These are phyloP conservation scores for Trichonephila inaurata DNA, from an alignment of 1,140 invertebrate species.

Conservation along the genomic window DNA sequence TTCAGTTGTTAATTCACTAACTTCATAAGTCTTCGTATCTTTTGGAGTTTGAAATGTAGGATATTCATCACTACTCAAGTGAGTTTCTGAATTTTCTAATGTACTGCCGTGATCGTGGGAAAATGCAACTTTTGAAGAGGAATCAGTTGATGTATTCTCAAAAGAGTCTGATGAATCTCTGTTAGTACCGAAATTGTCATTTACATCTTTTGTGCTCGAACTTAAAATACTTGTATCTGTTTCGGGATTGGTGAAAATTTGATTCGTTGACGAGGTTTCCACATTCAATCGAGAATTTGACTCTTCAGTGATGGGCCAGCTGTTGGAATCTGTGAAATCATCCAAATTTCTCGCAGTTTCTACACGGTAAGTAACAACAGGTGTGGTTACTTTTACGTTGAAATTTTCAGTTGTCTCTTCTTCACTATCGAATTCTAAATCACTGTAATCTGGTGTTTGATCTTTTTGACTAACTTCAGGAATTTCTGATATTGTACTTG, in stretches of 20 bases:
- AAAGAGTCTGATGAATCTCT: neutral
- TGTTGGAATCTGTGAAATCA: neutral
- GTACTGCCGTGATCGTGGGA: neutral
- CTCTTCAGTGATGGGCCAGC: neutral
- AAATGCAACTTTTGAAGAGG: neutral
- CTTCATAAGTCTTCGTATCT: neutral
- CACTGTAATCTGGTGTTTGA: neutral
- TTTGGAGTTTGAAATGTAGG: neutral
- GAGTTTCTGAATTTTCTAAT: neutral
- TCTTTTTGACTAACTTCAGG: neutral
- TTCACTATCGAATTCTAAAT: neutral
- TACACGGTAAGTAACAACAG: neutral
- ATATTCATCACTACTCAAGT: neutral
- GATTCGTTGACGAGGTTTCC: neutral
- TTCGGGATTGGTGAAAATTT: too few relatives aligned
- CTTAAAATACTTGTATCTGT: neutral
- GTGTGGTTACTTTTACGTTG: neutral
- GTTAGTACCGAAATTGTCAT: neutral
- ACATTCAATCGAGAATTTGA: neutral
- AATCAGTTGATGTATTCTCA: neutral
- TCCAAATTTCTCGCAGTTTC: neutral
- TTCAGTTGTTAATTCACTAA: neutral
- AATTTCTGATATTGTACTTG: neutral
- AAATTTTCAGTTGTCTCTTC: slow-evolving; percentile 21
- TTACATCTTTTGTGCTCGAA: neutral